Evolutionary conservation across 2,113 vertebrate genomes (phyloP).

Genomic region (Holacanthus passer): DNA sequence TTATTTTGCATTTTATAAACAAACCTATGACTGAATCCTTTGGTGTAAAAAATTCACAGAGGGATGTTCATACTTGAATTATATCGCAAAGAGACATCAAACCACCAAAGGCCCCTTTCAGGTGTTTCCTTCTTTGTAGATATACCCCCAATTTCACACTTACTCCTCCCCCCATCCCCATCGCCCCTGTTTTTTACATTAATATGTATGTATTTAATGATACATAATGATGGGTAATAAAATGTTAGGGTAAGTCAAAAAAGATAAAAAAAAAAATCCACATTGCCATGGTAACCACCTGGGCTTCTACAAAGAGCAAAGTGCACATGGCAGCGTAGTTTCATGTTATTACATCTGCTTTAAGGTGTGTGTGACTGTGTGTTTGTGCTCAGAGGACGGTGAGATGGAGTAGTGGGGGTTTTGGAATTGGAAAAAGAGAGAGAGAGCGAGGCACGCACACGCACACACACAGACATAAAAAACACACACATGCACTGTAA

Average conservation of each 20-base stretch:
- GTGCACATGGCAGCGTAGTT: conserved; percentile 91
- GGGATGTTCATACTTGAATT: conserved; percentile 64
- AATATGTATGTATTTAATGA: conserved; percentile 98
- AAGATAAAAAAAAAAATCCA: conserved; percentile 86
- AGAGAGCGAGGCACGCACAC: conserved; percentile 20
- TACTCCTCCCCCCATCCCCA: conserved; percentile 64
- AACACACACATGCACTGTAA: conserved; percentile 89
- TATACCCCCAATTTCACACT: conserved; percentile 69
- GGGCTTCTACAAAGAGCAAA: conserved; percentile 87
- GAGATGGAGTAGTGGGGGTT: conserved; percentile 72
- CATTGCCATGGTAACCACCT: conserved; percentile 94
- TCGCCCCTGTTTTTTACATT: conserved; percentile 88
- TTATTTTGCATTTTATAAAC: conserved; percentile 73
- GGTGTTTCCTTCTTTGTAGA: conserved; percentile 79
- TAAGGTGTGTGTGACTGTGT: conserved; percentile 83
- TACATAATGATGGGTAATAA: conserved; percentile 96
- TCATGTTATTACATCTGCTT: conserved; percentile 93
- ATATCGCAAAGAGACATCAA: conserved; percentile 76
- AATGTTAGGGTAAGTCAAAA: conserved; percentile 91
- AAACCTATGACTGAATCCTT: conserved; percentile 62
- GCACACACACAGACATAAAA: conserved; percentile 11
- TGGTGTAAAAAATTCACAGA: conserved; percentile 65
- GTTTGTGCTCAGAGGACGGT: conserved; percentile 35
- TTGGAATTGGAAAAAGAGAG: conserved; percentile 66
- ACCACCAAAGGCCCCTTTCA: conserved; percentile 78